These are phyloP conservation scores for Paragorgia papillata DNA, from an alignment of 92 coral and sea anemone genomes.

Conservation along the genomic window DNA sequence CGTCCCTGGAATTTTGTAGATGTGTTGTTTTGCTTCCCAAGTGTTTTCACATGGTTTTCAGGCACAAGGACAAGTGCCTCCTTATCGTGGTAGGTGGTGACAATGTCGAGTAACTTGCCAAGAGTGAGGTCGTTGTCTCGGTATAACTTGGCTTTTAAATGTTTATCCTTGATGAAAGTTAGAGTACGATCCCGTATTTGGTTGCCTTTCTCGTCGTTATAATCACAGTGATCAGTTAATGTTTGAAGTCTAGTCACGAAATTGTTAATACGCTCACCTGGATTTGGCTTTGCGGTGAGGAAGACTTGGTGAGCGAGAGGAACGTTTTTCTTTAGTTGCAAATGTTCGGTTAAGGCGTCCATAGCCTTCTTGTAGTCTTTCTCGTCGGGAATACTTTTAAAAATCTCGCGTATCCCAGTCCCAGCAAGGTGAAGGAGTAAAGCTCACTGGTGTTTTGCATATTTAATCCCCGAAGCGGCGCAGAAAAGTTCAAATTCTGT, in stretches of 20 bases:
- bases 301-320: constrained; percentile 42
- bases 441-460: constrained; percentile 51
- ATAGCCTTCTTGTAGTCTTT: constrained; percentile 52
- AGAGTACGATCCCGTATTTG: constrained; percentile 53
- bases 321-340: constrained; percentile 51
- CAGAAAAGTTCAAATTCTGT: constrained; percentile 39
- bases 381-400: constrained; percentile 32
- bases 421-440: constrained; percentile 56
- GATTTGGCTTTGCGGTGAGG: constrained; percentile 45
- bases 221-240: constrained; percentile 53
- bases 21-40: constrained; percentile 22
- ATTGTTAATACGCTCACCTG: constrained; percentile 58
- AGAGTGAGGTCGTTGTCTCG: constrained; percentile 39
- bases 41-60: too few species aligned
- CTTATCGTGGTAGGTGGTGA: too few species aligned
- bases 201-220: constrained; percentile 54
- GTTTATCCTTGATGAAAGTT: constrained; percentile 48
- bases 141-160: constrained; percentile 50
- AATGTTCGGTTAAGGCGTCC: constrained; percentile 37
- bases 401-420: constrained; percentile 55
- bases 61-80: too few species aligned
- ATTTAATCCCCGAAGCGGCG: constrained; percentile 44
- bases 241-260: constrained; percentile 49
- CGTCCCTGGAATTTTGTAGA: constrained; percentile 17
- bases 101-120: neutral